These are phyloP conservation scores for Conistra vaccinii DNA, from an alignment of 2,888 invertebrate species.

Conservation along the genomic window DNA sequence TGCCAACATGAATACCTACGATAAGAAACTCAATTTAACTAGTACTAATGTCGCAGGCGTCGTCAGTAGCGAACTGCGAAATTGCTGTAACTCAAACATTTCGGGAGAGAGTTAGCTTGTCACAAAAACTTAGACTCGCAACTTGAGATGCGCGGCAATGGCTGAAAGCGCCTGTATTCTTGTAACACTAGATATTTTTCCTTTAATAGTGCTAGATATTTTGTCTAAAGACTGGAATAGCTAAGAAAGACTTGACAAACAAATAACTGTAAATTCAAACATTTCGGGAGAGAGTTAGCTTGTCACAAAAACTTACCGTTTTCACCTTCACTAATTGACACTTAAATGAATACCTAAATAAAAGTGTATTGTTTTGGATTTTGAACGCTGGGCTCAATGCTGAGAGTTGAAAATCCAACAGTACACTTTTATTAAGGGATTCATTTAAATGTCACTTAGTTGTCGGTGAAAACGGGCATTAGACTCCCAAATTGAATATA, in stretches of 20 bases:
- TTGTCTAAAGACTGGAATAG: too few relatives aligned
- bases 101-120: slow-evolving; percentile 80
- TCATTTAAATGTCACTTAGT: too few relatives aligned
- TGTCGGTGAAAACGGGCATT: too few relatives aligned
- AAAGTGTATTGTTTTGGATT: too few relatives aligned
- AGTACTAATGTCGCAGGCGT: slow-evolving; percentile 68
- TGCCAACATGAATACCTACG: slow-evolving; percentile 65
- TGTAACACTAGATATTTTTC: slow-evolving; percentile 30
- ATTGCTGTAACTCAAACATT: slow-evolving; percentile 80
- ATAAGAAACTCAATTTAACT: slow-evolving; percentile 71
- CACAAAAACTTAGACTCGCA: slow-evolving; percentile 82
- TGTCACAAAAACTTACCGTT: slow-evolving; percentile 88
- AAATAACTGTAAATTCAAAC: slow-evolving; percentile 79
- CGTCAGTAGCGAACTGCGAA: slow-evolving; percentile 72
- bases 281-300: slow-evolving; percentile 79
- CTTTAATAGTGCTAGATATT: too few relatives aligned
- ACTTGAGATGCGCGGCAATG: slow-evolving; percentile 52
- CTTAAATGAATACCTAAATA: too few relatives aligned
- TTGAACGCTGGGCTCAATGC: too few relatives aligned
- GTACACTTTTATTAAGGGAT: too few relatives aligned
- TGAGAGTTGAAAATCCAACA: too few relatives aligned
- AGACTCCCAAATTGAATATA: slow-evolving; percentile 46
- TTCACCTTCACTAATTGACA: too few relatives aligned
- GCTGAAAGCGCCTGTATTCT: slow-evolving; percentile 44
- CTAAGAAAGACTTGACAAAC: too few relatives aligned